phyloP scores from a whole-genome alignment of 1,140 invertebrate species.

The Ectropis grisescens region DNA sequence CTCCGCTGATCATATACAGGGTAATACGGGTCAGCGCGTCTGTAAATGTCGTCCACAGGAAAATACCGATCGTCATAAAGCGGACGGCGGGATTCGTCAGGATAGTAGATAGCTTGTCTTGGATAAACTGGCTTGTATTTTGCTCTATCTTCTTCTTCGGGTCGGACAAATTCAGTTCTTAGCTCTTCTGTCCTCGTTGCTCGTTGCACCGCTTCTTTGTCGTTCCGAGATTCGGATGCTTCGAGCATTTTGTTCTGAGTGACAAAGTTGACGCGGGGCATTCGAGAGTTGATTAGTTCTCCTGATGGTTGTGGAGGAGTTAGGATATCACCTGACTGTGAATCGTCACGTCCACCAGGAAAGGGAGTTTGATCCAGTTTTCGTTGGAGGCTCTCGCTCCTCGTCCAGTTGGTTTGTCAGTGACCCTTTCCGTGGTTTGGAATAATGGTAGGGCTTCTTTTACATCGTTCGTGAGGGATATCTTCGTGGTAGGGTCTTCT shows the following conservation, averaged over 20 bases:
- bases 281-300: constrained; percentile 58
- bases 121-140: constrained; percentile 61
- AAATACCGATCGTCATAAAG: constrained; percentile 61
- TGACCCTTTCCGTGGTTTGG: constrained; percentile 55
- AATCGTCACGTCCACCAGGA: constrained; percentile 35
- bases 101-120: constrained; percentile 61
- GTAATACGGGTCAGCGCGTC: constrained; percentile 44
- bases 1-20: constrained; percentile 53
- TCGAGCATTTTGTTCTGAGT: constrained; percentile 64
- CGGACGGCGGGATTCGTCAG: constrained; percentile 48
- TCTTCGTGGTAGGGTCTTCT: constrained; percentile 48
- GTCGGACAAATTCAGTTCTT: constrained; percentile 62
- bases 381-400: constrained; percentile 63
- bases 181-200: constrained; percentile 50
- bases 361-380: constrained; percentile 66
- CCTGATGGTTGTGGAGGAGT: constrained; percentile 50
- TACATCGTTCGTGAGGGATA: constrained; percentile 39
- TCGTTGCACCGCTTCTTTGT: constrained; percentile 58
- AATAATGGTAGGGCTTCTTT: constrained; percentile 33
- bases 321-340: constrained; percentile 38
- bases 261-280: constrained; percentile 66
- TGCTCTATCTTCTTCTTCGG: constrained; percentile 37
- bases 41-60: constrained; percentile 45
- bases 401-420: constrained; percentile 58
- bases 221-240: constrained; percentile 60